Conservation (phyloP, 2,888 invertebrate genomes). For the Ephialtes manifestator region DNA sequence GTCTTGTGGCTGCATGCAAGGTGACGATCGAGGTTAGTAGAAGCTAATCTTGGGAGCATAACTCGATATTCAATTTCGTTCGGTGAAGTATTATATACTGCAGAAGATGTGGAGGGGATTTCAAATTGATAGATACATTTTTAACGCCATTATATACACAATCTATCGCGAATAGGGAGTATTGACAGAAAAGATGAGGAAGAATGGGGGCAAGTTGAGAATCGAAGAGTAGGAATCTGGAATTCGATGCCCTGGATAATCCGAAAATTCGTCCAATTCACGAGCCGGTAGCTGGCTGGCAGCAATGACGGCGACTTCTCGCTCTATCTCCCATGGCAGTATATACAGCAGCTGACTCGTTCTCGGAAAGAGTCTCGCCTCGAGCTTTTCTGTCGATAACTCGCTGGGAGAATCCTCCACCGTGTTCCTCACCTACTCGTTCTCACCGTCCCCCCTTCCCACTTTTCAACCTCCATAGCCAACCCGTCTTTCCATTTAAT, state of each 20-base stretch:
- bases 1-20: not conserved
- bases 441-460: conserved; percentile 10
- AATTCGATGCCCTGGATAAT: conserved; percentile 42
- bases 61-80: conserved; percentile 41
- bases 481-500: conserved; percentile 40
- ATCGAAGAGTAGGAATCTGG: conserved; percentile 34
- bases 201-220: not conserved
- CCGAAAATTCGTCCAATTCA: conserved; percentile 41
- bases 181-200: conserved; percentile 6
- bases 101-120: not conserved
- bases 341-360: not conserved
- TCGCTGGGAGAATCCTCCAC: conserved; percentile 32
- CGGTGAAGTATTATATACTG: conserved; percentile 1
- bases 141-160: conserved; percentile 12
- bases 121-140: conserved; percentile 24
- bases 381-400: conserved; percentile 48
- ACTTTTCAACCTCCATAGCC: conserved; percentile 8
- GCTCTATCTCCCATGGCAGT: conserved; percentile 12
- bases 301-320: conserved; percentile 23
- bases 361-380: conserved; percentile 9
- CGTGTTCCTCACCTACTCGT: conserved; percentile 17
- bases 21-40: not conserved
- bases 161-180: conserved; percentile 17
- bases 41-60: not conserved
- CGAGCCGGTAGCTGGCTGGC: conserved; percentile 10